phyloP scores from a whole-genome alignment of 2,797 vertebrate species.

The Champsocephalus gunnari region DNA sequence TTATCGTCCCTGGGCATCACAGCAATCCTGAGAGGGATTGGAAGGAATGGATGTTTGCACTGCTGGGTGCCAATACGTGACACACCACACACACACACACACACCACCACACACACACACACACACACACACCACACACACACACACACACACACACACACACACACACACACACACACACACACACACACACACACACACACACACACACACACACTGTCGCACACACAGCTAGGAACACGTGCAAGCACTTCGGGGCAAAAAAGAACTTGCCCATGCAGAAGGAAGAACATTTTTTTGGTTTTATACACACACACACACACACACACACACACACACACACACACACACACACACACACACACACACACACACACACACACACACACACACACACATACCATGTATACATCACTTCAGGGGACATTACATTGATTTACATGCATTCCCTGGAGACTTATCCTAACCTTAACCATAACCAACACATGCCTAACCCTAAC shows the following conservation, averaged over 20 bases:
- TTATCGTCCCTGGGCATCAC: conserved; percentile 61
- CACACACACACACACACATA: no score
- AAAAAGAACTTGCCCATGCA: conserved; percentile 5
- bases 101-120: conserved; percentile 16
- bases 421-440: no score
- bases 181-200: no score
- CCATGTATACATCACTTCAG: no score
- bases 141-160: conserved; percentile 14
- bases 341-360: no score
- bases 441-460: no score
- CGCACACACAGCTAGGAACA: background rate
- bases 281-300: background rate
- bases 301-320: background rate
- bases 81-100: conserved; percentile 33
- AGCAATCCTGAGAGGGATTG: conserved; percentile 37
- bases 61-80: conserved; percentile 57
- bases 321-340: no score
- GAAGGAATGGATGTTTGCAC: conserved; percentile 56
- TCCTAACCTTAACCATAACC: no score
- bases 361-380: no score
- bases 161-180: conserved; percentile 16
- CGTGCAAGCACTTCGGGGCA: background rate
- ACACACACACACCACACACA: no score
- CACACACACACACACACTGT: background rate
- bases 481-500: no score